These are phyloP conservation scores for Panthera uncia DNA, from an alignment of 2,113 vertebrate genomes.

Conservation along the genomic window DNA sequence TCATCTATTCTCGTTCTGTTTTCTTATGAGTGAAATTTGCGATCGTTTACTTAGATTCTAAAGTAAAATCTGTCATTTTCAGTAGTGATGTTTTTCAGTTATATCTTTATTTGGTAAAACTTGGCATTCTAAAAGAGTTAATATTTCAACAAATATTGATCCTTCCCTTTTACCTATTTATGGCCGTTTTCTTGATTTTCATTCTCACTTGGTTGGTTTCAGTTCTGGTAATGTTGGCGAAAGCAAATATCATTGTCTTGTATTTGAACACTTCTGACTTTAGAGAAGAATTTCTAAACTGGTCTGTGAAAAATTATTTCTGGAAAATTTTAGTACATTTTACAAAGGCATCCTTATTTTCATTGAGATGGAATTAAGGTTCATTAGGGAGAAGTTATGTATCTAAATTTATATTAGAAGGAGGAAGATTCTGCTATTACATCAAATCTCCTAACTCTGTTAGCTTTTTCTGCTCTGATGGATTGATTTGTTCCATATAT, in stretches of 20 bases:
- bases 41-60: not conserved
- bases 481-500: not conserved
- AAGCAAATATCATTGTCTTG: not conserved
- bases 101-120: not conserved
- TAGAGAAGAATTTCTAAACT: slow-evolving; percentile 7
- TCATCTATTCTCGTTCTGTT: not conserved
- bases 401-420: not conserved
- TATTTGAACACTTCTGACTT: not conserved
- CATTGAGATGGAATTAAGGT: not conserved
- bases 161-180: not conserved
- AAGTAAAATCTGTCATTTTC: not conserved
- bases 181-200: not conserved
- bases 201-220: not conserved
- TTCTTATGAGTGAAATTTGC: not conserved
- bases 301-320: not conserved
- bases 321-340: not conserved
- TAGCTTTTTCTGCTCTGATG: not conserved
- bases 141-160: not conserved
- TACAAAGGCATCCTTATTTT: not conserved
- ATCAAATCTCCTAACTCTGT: not conserved
- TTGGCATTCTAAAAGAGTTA: not conserved
- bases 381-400: not conserved
- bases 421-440: not conserved
- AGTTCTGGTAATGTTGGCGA: not conserved
- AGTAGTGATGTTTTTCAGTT: not conserved